phyloP scores from a whole-genome alignment of 2,113 vertebrate genomes.

The Uropsilus gracilis region DNA sequence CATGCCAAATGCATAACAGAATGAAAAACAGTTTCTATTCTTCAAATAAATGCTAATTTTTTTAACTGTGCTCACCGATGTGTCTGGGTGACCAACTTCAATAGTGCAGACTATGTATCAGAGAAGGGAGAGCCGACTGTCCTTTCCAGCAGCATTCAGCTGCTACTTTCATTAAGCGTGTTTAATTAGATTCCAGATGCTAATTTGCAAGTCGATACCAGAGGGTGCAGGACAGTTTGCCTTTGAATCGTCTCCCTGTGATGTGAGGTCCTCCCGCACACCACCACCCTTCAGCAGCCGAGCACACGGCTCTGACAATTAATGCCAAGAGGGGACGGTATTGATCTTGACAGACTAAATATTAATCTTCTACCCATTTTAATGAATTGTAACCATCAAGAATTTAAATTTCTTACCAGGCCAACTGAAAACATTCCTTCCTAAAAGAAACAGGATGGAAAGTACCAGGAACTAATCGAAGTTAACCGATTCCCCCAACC shows the following conservation, averaged over 20 bases:
- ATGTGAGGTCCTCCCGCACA: constrained; percentile 93
- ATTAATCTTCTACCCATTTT: constrained; percentile 93
- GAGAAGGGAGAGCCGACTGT: constrained; percentile 88
- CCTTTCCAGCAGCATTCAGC: constrained; percentile 91
- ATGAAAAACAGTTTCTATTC: constrained; percentile 93
- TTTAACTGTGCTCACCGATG: constrained; percentile 94
- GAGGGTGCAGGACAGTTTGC: constrained; percentile 95
- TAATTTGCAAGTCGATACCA: constrained; percentile 98
- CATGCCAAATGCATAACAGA: constrained; percentile 94
- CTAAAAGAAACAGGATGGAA: constrained; percentile 52
- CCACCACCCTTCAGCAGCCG: constrained; percentile 89
- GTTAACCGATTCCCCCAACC: constrained; percentile 12
- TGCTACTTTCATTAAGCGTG: constrained; percentile 96
- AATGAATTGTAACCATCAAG: constrained; percentile 92
- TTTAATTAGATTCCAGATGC: constrained; percentile 99
- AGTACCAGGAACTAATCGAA: neutral
- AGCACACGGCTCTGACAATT: constrained; percentile 94
- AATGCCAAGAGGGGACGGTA: constrained; percentile 92
- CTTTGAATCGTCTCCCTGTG: constrained; percentile 95
- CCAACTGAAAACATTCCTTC: constrained; percentile 61
- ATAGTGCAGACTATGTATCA: constrained; percentile 90
- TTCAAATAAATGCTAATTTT: constrained; percentile 99
- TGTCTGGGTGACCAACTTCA: constrained; percentile 94
- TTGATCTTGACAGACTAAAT: constrained; percentile 93
- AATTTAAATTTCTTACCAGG: constrained; percentile 88